Conservation (phyloP, 2,888 invertebrate species). For the Noctua janthe region DNA sequence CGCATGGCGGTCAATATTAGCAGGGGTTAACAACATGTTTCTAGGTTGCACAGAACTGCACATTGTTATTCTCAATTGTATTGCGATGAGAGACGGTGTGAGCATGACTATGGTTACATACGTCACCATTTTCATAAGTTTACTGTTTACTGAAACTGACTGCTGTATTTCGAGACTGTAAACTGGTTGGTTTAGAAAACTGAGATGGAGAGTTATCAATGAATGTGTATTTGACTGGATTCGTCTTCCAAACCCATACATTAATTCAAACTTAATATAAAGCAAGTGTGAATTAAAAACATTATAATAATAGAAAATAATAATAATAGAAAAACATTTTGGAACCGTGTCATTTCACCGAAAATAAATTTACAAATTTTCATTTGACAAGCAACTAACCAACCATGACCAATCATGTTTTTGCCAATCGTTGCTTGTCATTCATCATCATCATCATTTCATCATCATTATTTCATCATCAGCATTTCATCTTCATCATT, state of each 20-base stretch:
- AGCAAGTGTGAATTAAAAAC: no score
- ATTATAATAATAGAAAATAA: no score
- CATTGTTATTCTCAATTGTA: slow-evolving; percentile 35
- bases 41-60: slow-evolving; percentile 29
- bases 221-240: not conserved
- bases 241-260: not conserved
- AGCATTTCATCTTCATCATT: no score
- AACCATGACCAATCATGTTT: no score
- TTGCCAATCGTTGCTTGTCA: no score
- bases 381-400: no score
- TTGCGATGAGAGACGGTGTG: slow-evolving; percentile 1
- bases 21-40: slow-evolving; percentile 46
- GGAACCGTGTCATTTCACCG: no score
- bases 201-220: not conserved
- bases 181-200: not conserved
- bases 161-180: not conserved
- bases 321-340: no score
- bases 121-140: not conserved
- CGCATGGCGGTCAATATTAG: slow-evolving; percentile 6
- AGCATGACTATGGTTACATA: not conserved
- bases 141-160: not conserved
- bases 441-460: no score
- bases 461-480: no score
- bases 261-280: not conserved
- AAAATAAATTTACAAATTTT: no score